Conservation (phyloP, 2,888 invertebrate species). For the Stenoptilia bipunctidactyla region DNA sequence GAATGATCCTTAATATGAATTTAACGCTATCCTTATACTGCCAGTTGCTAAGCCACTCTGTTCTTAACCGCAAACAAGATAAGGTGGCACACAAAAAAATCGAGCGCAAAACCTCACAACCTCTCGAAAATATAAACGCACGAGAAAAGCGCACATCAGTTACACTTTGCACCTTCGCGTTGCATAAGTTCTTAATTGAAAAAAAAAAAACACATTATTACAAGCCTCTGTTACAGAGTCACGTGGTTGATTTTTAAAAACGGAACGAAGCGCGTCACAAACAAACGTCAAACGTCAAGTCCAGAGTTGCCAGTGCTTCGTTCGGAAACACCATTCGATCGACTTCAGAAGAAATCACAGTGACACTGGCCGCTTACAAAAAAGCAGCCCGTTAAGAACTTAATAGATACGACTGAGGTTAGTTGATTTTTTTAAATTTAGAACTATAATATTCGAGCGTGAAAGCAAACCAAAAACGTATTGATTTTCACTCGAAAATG, state of each 20-base stretch:
- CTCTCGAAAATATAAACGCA: conserved; percentile 1
- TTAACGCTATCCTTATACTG: not conserved
- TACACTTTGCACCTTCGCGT: too few relatives aligned
- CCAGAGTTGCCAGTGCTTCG: conserved; percentile 4
- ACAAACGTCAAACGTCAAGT: not conserved
- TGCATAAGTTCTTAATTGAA: too few relatives aligned
- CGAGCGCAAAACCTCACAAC: conserved; percentile 4
- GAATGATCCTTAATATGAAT: conserved; percentile 63
- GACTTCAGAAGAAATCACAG: conserved; percentile 19
- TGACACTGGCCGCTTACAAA: conserved; percentile 17
- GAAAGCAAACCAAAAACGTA: too few relatives aligned
- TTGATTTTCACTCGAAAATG: too few relatives aligned
- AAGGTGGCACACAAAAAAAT: not conserved
- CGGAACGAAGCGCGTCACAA: too few relatives aligned
- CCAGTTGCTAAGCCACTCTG: too few relatives aligned
- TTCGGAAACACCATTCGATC: conserved; percentile 1
- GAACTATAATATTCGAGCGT: too few relatives aligned
- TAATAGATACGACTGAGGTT: not conserved
- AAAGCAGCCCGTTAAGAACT: not conserved
- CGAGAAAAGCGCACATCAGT: conserved; percentile 1
- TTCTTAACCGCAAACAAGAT: too few relatives aligned
- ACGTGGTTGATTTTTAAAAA: too few relatives aligned
- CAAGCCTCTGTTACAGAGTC: too few relatives aligned
- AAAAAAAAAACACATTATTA: too few relatives aligned
- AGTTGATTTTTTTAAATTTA: too few relatives aligned